phyloP scores from a whole-genome alignment of 1,140 invertebrate species.

The Thalassaphorura encarpata region DNA sequence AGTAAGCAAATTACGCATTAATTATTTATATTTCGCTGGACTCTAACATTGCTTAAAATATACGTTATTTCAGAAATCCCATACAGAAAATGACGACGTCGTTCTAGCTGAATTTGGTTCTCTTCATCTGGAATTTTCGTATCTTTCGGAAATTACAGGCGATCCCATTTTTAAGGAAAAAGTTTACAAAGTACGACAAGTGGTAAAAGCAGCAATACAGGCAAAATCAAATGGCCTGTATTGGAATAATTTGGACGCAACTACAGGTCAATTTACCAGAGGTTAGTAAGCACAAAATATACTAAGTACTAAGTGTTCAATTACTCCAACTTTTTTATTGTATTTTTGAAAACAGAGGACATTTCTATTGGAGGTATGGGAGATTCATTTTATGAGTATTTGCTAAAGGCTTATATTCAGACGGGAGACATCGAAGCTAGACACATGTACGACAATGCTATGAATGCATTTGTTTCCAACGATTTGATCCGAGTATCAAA shows the following conservation, averaged over 20 bases:
- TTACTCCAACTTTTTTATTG: background rate
- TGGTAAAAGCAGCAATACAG: conserved; percentile 41
- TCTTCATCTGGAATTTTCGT: conserved; percentile 53
- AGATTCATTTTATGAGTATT: conserved; percentile 58
- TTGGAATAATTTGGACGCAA: conserved; percentile 53
- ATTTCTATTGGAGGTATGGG: conserved; percentile 54
- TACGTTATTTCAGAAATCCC: background rate
- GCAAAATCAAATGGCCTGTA: conserved; percentile 52
- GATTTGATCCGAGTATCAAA: conserved; percentile 16
- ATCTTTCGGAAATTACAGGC: conserved; percentile 49
- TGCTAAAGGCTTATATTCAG: conserved; percentile 51
- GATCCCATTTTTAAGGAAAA: conserved; percentile 47
- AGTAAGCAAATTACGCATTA: conserved; percentile 37
- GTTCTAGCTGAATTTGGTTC: conserved; percentile 48
- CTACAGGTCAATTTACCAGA: conserved; percentile 52
- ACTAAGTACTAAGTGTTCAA: too few species aligned
- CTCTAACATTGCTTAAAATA: background rate
- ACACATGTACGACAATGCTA: conserved; percentile 50
- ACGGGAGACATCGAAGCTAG: conserved; percentile 43
- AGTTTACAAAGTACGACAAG: conserved; percentile 42
- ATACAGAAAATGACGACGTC: background rate
- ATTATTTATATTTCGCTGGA: background rate
- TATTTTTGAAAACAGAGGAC: conserved; percentile 41
- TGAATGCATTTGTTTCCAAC: conserved; percentile 34
- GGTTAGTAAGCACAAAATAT: conserved; percentile 38